Percentiles rank a stretch among this genome's conserved stretches.
Evolutionary conservation across 2,797 vertebrate species (phyloP).

Genomic region (Amniataba percoides): DNA sequence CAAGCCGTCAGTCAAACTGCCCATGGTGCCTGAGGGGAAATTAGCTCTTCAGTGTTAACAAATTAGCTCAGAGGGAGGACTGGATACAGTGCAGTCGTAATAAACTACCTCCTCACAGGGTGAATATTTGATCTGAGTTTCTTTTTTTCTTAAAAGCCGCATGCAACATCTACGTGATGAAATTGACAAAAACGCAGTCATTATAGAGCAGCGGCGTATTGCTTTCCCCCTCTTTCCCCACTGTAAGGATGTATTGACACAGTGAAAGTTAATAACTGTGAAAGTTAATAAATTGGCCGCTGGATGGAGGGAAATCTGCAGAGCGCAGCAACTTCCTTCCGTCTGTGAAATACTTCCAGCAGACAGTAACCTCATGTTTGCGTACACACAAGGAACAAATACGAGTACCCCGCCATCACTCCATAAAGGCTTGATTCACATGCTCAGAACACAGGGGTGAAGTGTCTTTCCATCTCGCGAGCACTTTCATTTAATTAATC

Average conservation of each 20-base stretch:
- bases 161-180: slow-evolving; percentile 8
- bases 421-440: slow-evolving; percentile 67
- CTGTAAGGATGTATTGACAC: slow-evolving; percentile 52
- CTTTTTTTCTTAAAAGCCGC: slow-evolving; percentile 2
- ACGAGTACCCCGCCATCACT: slow-evolving; percentile 46
- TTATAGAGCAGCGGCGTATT: slow-evolving; percentile 9
- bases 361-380: slow-evolving; percentile 56
- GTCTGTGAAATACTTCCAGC: slow-evolving; percentile 27
- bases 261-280: slow-evolving; percentile 64
- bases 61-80: slow-evolving; percentile 61
- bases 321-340: slow-evolving; percentile 46
- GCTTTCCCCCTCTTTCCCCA: slow-evolving; percentile 21
- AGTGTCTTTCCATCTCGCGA: slow-evolving; percentile 56
- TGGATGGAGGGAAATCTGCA: slow-evolving; percentile 48
- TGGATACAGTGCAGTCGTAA: slow-evolving; percentile 31
- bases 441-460: slow-evolving; percentile 64
- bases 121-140: slow-evolving; percentile 19
- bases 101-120: slow-evolving; percentile 32
- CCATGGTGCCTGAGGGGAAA: slow-evolving; percentile 63
- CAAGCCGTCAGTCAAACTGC: slow-evolving; percentile 71
- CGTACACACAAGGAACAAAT: slow-evolving; percentile 42
- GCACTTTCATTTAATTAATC: slow-evolving; percentile 72
- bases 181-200: slow-evolving; percentile 34
- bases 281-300: slow-evolving; percentile 67
- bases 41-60: slow-evolving; percentile 69